Evolutionary conservation across 2,797 vertebrate genomes (phyloP).

Genomic region (Enteromius unitaeniatus): DNA sequence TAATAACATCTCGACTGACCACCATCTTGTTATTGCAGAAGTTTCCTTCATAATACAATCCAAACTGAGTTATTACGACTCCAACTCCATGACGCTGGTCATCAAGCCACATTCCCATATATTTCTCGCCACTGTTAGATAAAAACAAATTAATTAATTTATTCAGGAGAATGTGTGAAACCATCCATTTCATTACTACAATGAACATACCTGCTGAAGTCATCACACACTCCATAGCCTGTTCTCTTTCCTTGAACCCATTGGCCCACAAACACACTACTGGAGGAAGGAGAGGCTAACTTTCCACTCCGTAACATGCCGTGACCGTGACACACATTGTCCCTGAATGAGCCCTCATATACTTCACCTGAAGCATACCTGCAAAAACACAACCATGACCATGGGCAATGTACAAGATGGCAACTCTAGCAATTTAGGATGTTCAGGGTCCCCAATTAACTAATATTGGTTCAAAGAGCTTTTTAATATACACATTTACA

Average conservation of each 20-base stretch:
- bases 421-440: neutral
- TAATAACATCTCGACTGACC: conserved; percentile 77
- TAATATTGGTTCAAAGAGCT: neutral
- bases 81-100: conserved; percentile 88
- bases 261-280: conserved; percentile 94
- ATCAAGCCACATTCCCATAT: conserved; percentile 95
- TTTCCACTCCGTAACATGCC: conserved; percentile 93
- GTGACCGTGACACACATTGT: conserved; percentile 91
- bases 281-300: conserved; percentile 85
- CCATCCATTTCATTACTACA: neutral
- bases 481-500: conserved; percentile 12
- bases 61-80: conserved; percentile 91
- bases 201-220: conserved; percentile 91
- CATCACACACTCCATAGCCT: conserved; percentile 94
- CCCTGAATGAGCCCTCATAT: conserved; percentile 94
- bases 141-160: neutral
- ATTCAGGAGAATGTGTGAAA: neutral
- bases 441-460: neutral
- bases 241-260: conserved; percentile 92
- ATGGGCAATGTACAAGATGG: conserved; percentile 21
- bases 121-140: conserved; percentile 89
- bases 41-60: conserved; percentile 91
- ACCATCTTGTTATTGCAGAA: conserved; percentile 94
- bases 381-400: conserved; percentile 42
- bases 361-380: conserved; percentile 91